phyloP scores from a whole-genome alignment of 1,140 invertebrate species.

The Adoxophyes honmai region DNA sequence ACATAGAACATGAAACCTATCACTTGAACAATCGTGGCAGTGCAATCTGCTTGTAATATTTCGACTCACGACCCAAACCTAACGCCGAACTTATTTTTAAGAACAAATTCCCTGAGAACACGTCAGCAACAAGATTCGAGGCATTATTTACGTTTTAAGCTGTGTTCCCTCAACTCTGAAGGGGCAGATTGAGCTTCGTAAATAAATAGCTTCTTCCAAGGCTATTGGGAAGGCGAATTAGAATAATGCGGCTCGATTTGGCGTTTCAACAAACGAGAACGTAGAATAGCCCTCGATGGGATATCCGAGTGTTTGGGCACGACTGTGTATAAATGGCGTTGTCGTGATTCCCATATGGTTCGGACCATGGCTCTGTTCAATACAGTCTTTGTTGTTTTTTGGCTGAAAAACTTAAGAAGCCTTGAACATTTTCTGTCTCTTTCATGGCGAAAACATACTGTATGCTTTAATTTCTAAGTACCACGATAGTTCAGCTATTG shows the following conservation, averaged over 20 bases:
- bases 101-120: too few relatives aligned
- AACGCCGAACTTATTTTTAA: too few relatives aligned
- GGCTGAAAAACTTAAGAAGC: too few relatives aligned
- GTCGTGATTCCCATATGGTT: constrained; percentile 47
- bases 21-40: too few relatives aligned
- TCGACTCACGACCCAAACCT: too few relatives aligned
- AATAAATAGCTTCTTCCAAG: constrained; percentile 75
- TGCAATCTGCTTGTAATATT: too few relatives aligned
- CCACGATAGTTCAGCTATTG: too few relatives aligned
- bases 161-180: constrained; percentile 31
- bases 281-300: constrained; percentile 67
- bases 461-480: too few relatives aligned
- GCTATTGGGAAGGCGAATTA: constrained; percentile 73
- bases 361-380: constrained; percentile 7
- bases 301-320: constrained; percentile 65
- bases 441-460: too few relatives aligned
- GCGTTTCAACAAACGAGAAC: constrained; percentile 72
- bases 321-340: constrained; percentile 66
- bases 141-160: constrained; percentile 44
- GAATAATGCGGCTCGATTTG: constrained; percentile 74
- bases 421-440: too few relatives aligned
- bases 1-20: too few relatives aligned
- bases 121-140: constrained; percentile 32
- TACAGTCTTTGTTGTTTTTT: too few relatives aligned
- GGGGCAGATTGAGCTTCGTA: constrained; percentile 51